Percentiles rank a stretch among this genome's conserved stretches.
Conservation (phyloP, 2,888 invertebrate species). For the Hymenopus coronatus region DNA sequence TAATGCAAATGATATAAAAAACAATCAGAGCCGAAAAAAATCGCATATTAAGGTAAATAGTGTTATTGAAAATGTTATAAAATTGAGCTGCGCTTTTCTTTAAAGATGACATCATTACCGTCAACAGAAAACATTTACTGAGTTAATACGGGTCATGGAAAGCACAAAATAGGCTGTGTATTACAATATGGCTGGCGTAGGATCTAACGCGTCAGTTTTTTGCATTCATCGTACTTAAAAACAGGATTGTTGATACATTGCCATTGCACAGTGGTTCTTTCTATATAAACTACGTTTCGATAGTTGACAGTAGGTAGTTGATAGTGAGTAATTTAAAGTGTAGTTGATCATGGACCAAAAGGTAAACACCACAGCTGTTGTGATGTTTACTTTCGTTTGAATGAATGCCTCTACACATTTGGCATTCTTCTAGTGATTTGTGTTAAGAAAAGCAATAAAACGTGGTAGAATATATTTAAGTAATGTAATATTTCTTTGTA, state of each 20-base stretch:
- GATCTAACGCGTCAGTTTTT: background rate
- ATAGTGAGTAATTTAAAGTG: too few species aligned
- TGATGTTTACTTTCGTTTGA: slow-evolving; percentile 3
- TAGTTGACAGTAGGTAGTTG: too few species aligned
- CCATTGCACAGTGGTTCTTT: background rate
- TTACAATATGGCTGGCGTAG: slow-evolving; percentile 17
- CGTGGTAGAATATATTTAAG: background rate
- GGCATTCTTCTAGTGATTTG: background rate
- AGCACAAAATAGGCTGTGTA: slow-evolving; percentile 16
- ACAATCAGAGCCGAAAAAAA: background rate
- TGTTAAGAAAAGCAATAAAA: background rate
- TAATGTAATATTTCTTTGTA: background rate
- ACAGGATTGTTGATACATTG: background rate
- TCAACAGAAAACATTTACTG: background rate
- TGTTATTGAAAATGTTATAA: background rate
- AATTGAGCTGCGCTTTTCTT: background rate
- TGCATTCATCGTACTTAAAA: background rate
- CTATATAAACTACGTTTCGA: too few species aligned
- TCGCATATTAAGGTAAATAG: background rate
- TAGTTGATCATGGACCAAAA: background rate
- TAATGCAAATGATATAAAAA: background rate
- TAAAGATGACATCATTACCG: background rate
- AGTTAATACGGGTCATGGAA: slow-evolving; percentile 9
- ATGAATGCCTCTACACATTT: background rate
- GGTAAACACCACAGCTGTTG: slow-evolving; percentile 20